Base-by-base conservation (phyloP, 1,140 invertebrate species). In the Atta colombica region DNA sequence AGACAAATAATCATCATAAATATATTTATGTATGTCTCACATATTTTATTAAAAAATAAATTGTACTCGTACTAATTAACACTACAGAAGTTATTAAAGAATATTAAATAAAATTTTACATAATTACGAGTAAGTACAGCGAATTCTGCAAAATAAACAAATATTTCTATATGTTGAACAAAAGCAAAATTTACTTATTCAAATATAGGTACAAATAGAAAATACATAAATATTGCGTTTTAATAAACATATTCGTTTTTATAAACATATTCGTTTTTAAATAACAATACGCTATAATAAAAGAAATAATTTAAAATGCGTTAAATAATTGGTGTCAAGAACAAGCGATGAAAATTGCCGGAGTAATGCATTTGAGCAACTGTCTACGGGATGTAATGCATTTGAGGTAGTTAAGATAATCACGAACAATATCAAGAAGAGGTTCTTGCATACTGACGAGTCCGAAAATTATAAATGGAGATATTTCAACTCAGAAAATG, bases 331-430 rank as follows among this genome's bases (percentile, higher is more conserved):
- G 69, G 81, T 86, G 81, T 88, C 81, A 82, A 90, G 86, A 88
- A 88, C 86, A 60, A 81, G 77, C 25, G 45, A 69, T 51, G 35
- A 60, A 66, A 74, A 84, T 81, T 66, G 87, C 81, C 55, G 51
- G 71, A 86, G 85, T 74, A 89, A 89, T 78, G 85, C 39, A 71
- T 89, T 90, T 90, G 77, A 89, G 85, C 88, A 82, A 90, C 81
- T 85, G 68, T 80, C 89, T 89, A 90, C 89, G 89, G 89, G 89
- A 90, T 90, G 89, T 90, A 87, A 90, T 89, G 89, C 85, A 89
- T 89, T 90, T 89, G 58, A 89, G 68, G 51, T 80, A 85, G 89
- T 90, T 90, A 90, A 90, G 89, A 89, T 87, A 89, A 87, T 90
- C 85, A 55, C 21, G 88, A 66, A 86, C 51, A 88, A 68, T 82